Evolutionary conservation across 2,113 vertebrate species (phyloP), one percentile per base, ranked within the genome.

Genomic region (Thomomys bottae): DNA sequence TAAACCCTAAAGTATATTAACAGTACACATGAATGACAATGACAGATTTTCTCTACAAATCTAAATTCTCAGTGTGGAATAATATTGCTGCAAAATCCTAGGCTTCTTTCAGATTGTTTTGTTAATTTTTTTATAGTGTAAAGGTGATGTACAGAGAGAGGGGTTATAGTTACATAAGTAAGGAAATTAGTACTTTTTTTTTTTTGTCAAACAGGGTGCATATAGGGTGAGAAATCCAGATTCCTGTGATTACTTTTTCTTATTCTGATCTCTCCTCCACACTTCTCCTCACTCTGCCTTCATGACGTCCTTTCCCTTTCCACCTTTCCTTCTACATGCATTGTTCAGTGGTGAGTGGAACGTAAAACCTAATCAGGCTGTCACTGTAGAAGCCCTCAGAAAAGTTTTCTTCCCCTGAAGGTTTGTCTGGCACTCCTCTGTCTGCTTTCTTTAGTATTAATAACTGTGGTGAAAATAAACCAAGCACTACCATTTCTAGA

Each of bases 1-100:
- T 89, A 61, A 80, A 23, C 28, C 64, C 66, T 81, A 84, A 91
- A 75, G 49, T 75, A 24, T 23, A 12, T 84, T 78, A 71, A 82
- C 40, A 49, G 0, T 67, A 57, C 6, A 24, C 36, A 10, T 80
- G 75, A 83, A 54, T 0, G 26, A 63, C 66, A 59, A 18, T 88
- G 82, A 36, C 42, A 84, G 30, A 38, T 17, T 92, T 93, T 87
- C 42, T 91, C 30, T 83, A 20, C 4, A 71, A 36, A 28, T 45
- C 15, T n/a, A 26, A 10, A 5, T 71, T 40, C 89, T 23, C 71
- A 11, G 2, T 40, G 49, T 54, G 26, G 28, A 23, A 24, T 54
- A 82, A n/a, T 75, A 23, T 38, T 76, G 26, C 73, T 75, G 34
- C 11, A 59, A 36, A 9, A 26, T 20, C 30, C 59, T 79, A n/a